A percentile compares a stretch with the other conserved stretches of the same genome.
phyloP scores from a whole-genome alignment of 2,888 invertebrate species.

The Eucriotettix oculatus region DNA sequence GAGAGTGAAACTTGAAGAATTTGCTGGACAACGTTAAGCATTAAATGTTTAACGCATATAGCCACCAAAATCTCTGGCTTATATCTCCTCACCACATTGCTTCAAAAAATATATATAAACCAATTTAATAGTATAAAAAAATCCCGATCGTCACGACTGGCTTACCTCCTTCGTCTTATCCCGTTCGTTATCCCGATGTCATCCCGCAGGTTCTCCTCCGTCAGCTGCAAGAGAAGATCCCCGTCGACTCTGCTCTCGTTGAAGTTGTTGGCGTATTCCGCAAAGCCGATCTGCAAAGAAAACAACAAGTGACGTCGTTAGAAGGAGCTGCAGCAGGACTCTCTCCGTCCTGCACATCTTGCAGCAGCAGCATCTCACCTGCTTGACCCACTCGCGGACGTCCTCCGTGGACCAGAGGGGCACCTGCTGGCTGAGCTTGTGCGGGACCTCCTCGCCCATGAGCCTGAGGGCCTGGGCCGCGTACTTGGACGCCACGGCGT shows the following conservation, averaged over 20 bases:
- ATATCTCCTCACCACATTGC: too few species aligned
- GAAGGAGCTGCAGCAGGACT: not conserved
- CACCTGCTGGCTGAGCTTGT: constrained; percentile 94
- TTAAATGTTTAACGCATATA: too few species aligned
- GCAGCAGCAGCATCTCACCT: constrained; percentile 26
- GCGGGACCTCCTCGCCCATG: constrained; percentile 93
- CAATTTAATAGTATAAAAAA: too few species aligned
- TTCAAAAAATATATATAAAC: too few species aligned
- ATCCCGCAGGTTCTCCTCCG: constrained; percentile 78
- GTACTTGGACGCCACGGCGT: constrained; percentile 93
- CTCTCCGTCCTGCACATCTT: too few species aligned
- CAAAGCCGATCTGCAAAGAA: constrained; percentile 59
- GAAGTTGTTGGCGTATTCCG: constrained; percentile 67
- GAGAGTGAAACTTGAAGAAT: too few species aligned
- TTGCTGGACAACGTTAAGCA: too few species aligned
- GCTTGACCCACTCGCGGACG: constrained; percentile 95
- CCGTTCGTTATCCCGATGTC: constrained; percentile 90
- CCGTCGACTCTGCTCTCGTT: constrained; percentile 89
- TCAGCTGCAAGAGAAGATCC: constrained; percentile 80
- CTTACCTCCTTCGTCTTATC: constrained; percentile 70
- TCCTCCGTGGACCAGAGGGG: constrained; percentile 95
- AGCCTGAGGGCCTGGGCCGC: constrained; percentile 82
- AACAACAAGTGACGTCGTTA: not conserved
- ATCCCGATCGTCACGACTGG: not conserved
- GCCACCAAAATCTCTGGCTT: too few species aligned